Conservation (phyloP, 1,140 invertebrate genomes). For the Drosophila sproati region DNA sequence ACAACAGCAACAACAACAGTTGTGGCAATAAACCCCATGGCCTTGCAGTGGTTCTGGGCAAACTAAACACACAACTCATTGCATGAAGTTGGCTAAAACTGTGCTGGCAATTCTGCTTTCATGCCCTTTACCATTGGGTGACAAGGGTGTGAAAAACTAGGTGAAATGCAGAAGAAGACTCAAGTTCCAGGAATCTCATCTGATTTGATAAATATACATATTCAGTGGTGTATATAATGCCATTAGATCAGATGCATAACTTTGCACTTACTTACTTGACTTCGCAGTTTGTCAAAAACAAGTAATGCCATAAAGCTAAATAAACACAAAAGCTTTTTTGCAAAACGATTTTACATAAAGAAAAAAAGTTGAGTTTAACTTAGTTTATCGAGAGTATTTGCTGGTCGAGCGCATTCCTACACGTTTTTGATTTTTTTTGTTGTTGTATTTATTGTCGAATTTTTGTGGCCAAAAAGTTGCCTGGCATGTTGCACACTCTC, state of each 20-base stretch:
- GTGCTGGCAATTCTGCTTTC: slow-evolving; percentile 14
- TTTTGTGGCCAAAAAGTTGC: slow-evolving; percentile 39
- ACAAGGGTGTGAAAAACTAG: not conserved
- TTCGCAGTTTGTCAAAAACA: too few relatives aligned
- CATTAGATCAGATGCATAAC: too few relatives aligned
- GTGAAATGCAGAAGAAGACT: not conserved
- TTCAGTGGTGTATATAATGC: too few relatives aligned
- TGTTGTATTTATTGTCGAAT: slow-evolving; percentile 4
- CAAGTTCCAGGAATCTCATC: too few relatives aligned
- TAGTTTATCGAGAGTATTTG: slow-evolving; percentile 9
- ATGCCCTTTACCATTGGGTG: slow-evolving; percentile 12
- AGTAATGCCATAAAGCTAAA: too few relatives aligned
- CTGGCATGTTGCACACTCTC: slow-evolving; percentile 47
- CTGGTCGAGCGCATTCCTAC: not conserved
- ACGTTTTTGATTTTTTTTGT: not conserved
- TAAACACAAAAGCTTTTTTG: too few relatives aligned
- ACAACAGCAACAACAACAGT: not conserved
- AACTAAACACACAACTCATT: not conserved
- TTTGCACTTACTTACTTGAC: too few relatives aligned
- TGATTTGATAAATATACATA: too few relatives aligned
- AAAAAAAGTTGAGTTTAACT: too few relatives aligned
- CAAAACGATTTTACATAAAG: too few relatives aligned
- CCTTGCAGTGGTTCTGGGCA: slow-evolving; percentile 35
- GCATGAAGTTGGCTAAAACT: slow-evolving; percentile 21
- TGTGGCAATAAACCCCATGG: slow-evolving; percentile 12